Percentiles rank a stretch among this genome's conserved stretches.
Conservation (phyloP, 2,113 vertebrate species). For the Actenoides lindsayi region DNA sequence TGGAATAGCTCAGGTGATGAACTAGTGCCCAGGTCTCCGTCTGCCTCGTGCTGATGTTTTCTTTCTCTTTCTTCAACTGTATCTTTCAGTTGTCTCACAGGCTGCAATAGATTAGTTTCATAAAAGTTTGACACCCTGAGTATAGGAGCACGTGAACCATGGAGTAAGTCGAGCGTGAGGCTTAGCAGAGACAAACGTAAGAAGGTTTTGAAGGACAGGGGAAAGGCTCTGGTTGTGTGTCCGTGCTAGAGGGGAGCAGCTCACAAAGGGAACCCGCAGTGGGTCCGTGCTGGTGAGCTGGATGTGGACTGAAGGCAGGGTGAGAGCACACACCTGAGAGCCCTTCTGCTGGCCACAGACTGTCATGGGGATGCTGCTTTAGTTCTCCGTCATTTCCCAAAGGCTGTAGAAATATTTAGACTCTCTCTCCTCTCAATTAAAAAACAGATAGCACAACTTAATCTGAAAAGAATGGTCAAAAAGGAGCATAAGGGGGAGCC, state of each 20-base stretch:
- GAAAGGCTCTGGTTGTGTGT: background rate
- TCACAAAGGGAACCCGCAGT: background rate
- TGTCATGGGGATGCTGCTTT: fast-evolving
- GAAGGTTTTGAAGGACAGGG: background rate
- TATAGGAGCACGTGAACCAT: background rate
- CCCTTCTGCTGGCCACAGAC: background rate
- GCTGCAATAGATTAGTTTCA: background rate
- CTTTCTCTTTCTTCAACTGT: slow-evolving; percentile 5
- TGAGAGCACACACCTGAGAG: background rate
- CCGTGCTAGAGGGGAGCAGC: background rate
- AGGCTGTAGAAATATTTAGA: background rate
- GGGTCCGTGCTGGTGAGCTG: background rate
- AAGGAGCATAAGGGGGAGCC: background rate
- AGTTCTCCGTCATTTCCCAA: background rate
- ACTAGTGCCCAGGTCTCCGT: background rate
- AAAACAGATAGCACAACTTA: background rate
- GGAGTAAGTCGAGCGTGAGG: background rate
- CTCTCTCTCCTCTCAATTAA: background rate
- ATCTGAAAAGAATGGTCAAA: background rate
- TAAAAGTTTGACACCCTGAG: background rate
- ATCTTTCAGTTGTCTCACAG: background rate
- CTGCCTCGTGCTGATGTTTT: slow-evolving; percentile 44
- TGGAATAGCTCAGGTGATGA: slow-evolving; percentile 73
- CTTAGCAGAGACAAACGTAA: background rate
- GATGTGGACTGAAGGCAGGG: background rate